Percentiles rank a stretch among this genome's conserved stretches.
Conservation (phyloP, 2,888 invertebrate genomes). For the Eutolmus rufibarbis region DNA sequence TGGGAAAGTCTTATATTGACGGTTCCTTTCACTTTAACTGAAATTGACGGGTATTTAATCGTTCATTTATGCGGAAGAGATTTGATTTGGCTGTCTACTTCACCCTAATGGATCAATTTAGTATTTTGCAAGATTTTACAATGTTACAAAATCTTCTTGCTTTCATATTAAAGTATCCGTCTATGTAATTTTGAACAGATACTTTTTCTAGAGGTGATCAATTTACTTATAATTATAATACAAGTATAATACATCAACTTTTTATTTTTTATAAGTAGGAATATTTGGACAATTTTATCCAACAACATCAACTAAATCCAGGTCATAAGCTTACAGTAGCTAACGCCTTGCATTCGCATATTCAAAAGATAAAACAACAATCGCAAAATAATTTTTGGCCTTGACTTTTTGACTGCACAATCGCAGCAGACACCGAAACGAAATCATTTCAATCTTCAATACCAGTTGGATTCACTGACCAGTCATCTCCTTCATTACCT, state of each 20-base stretch:
- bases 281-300: neutral
- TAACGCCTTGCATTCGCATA: neutral
- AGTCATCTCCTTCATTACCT: neutral
- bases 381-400: neutral
- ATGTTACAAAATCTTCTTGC: too few species aligned
- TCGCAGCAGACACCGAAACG: neutral
- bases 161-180: too few species aligned
- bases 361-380: neutral
- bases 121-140: too few species aligned
- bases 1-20: neutral
- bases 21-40: neutral
- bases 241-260: too few species aligned
- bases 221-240: too few species aligned
- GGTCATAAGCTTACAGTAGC: neutral
- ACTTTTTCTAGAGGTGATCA: too few species aligned
- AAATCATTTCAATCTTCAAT: neutral
- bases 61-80: neutral
- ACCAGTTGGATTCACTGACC: neutral
- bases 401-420: neutral
- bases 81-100: neutral
- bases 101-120: neutral
- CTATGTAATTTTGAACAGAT: too few species aligned
- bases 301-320: neutral
- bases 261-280: neutral
- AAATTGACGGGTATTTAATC: neutral